Evolutionary conservation across 2,113 vertebrate species (phyloP).

Genomic region (Nerophis lumbriciformis): DNA sequence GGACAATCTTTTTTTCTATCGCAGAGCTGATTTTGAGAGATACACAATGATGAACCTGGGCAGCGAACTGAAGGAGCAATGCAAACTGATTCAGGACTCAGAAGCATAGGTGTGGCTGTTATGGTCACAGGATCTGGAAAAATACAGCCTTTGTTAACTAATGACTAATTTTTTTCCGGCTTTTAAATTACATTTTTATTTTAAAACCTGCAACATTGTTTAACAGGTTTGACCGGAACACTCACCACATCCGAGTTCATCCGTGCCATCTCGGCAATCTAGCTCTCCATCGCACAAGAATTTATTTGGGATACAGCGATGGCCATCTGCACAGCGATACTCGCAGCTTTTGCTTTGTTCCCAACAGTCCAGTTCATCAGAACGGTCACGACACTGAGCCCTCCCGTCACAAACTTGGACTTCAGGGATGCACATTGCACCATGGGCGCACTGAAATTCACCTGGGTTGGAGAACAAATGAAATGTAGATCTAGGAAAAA

Average conservation of each 20-base stretch:
- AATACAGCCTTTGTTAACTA: neutral
- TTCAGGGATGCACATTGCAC: constrained; percentile 65
- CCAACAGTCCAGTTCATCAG: constrained; percentile 77
- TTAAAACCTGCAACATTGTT: neutral
- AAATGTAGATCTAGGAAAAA: neutral
- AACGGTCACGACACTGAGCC: constrained; percentile 76
- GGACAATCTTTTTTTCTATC: constrained; percentile 77
- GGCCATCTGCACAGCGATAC: constrained; percentile 68
- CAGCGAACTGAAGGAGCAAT: constrained; percentile 67
- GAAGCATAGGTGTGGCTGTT: neutral
- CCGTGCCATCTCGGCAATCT: constrained; percentile 77
- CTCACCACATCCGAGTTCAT: constrained; percentile 77
- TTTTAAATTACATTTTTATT: no score
- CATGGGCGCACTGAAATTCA: constrained; percentile 76
- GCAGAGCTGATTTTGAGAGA: constrained; percentile 72
- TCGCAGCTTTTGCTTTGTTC: constrained; percentile 65
- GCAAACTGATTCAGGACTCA: constrained; percentile 41
- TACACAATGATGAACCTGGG: constrained; percentile 63
- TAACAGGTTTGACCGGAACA: neutral
- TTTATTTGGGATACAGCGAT: constrained; percentile 76
- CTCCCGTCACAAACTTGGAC: constrained; percentile 76
- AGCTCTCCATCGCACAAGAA: constrained; percentile 81
- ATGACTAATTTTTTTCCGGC: neutral
- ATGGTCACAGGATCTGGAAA: constrained; percentile 5
- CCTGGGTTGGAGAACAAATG: constrained; percentile 17